Percentiles rank a stretch among this genome's conserved stretches.
These are phyloP conservation scores for Macroglossus sobrinus DNA, from an alignment of 2,113 vertebrate genomes.

Conservation along the genomic window DNA sequence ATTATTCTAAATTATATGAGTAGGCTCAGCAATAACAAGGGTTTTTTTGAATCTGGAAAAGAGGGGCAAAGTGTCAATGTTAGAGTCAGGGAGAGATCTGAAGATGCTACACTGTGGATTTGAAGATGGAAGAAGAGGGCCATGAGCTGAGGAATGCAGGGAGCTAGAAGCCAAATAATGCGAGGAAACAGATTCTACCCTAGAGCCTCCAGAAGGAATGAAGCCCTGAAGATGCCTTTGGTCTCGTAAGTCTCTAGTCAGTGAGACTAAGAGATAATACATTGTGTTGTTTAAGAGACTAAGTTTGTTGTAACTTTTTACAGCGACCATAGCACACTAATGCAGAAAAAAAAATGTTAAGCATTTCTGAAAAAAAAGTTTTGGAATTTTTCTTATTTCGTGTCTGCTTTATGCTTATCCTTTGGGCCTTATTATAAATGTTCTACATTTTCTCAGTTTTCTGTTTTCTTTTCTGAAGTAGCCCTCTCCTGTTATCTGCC, in stretches of 20 bases:
- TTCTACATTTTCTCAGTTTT: not conserved
- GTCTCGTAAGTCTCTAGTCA: not conserved
- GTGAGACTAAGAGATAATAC: not conserved
- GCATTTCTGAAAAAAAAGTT: not conserved
- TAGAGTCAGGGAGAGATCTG: not conserved
- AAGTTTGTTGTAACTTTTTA: not conserved
- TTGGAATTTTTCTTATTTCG: not conserved
- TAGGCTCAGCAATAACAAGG: not conserved
- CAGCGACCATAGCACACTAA: not conserved
- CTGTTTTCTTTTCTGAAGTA: not conserved
- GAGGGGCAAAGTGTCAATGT: not conserved
- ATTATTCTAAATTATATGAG: not conserved
- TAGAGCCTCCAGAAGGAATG: not conserved
- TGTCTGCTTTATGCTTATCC: not conserved
- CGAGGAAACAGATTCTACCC: not conserved
- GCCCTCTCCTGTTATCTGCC: not conserved
- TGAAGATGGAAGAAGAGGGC: not conserved
- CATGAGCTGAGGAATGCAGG: not conserved
- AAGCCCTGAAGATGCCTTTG: not conserved
- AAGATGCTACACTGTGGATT: not conserved
- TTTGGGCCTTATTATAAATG: not conserved
- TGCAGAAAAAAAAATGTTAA: not conserved
- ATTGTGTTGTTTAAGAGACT: not conserved
- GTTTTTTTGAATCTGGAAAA: not conserved
- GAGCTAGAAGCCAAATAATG: not conserved